Percentiles rank a stretch among this genome's conserved stretches.
phyloP scores from a whole-genome alignment of 2,888 invertebrate species.

The Meloe dianella region DNA sequence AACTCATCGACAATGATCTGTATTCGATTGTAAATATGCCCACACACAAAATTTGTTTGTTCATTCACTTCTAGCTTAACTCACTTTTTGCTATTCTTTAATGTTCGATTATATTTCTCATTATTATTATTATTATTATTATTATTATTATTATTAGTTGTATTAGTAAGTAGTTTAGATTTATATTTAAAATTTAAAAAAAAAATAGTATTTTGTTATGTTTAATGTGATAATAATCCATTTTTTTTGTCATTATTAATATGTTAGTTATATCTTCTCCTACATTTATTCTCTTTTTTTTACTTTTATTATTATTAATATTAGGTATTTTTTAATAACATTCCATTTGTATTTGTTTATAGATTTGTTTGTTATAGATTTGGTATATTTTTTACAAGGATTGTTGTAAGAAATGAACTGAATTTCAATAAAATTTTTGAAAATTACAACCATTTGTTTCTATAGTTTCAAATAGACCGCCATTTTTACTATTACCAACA shows the following conservation, averaged over 20 bases:
- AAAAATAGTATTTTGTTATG: slow-evolving; percentile 5
- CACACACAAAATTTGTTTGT: too few relatives aligned
- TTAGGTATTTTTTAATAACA: slow-evolving; percentile 5
- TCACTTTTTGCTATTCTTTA: too few relatives aligned
- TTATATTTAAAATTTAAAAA: not conserved
- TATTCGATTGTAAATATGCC: not conserved
- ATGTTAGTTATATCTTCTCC: not conserved
- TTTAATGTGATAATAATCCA: not conserved
- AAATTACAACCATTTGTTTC: too few relatives aligned
- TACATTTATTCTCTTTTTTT: not conserved
- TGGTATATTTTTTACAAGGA: not conserved
- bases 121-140: not conserved
- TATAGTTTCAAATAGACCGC: not conserved
- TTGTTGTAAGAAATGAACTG: not conserved
- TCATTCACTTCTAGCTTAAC: too few relatives aligned
- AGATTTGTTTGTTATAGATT: not conserved
- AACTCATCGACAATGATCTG: not conserved
- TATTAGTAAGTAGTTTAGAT: not conserved
- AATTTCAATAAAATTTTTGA: not conserved
- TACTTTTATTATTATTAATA: not conserved
- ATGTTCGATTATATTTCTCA: too few relatives aligned
- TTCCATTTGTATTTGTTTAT: not conserved
- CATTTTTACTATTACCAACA: not conserved
- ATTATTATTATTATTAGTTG: slow-evolving; percentile 2
- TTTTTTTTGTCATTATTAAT: not conserved